Evolutionary conservation across 2,888 invertebrate species (phyloP), one percentile per base, ranked within the genome.

Genomic region (Rhaphigaster nebulosa): DNA sequence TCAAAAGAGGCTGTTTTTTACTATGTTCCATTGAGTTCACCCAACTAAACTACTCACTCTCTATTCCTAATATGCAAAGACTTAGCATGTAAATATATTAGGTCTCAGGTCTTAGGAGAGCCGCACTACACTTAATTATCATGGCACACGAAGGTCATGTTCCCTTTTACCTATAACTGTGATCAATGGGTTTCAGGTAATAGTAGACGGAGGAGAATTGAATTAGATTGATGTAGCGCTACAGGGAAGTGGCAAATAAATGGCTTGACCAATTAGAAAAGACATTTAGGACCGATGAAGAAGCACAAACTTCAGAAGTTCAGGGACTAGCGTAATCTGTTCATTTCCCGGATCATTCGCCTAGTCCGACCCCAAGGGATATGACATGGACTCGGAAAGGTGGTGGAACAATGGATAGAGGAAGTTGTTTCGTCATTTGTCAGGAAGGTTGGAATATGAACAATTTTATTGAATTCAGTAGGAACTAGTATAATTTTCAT

Each of bases 221-320:
- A 76, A 76, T 76, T 76, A 76, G 34, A 76, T 76, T 76, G 70
- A 38, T 76, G 70, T 76, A 76, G 34, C 70, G 0, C 70, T 8
- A 38, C 20, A 38, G 70, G 70, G 70, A 76, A 76, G 70, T 38
- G 34, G 38, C 1, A 76, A 76, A 76, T 38, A 38, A 76, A 76
- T 76, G 70, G 34, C 34, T 38, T 50, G 45, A n/a, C n/a, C 45
- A 84, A 84, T 84, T 84, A 84, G 41, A 84, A 50, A 50, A 84
- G 84, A 84, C 84, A 84, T 45, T 84, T n/a, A 84, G 45, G n/a
- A n/a, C 8, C 45, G 45, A 84, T 84, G 84, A 84, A 84, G 45
- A 45, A 41, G 80, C 80, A 80, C 80, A 80, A 80, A 45, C 84
- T 45, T 4, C n/a, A 38, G 70, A 84, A 84, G 84, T 84, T 41